Evolutionary conservation across 2,888 invertebrate genomes (phyloP), one percentile per base, ranked within the genome.

Genomic region (Eledona agricola): DNA sequence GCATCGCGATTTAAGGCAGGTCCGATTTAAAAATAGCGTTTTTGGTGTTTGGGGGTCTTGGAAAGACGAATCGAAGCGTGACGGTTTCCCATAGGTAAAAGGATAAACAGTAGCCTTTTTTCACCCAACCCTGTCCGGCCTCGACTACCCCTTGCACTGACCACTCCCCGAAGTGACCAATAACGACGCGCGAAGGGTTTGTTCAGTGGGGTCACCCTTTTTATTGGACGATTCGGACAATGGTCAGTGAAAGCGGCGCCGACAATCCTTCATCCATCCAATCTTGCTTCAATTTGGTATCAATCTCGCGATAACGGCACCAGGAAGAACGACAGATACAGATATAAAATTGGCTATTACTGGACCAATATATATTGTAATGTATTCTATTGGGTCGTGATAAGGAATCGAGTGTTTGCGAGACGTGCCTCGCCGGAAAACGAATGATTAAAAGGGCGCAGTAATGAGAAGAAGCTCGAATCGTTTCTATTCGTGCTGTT

Each of bases 81-180:
- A 28, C 31, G 20, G 42, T 20, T 42, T 45, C 45, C 15, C 31
- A 49, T 49, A 47, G 56, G 52, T 52, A 40, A 46, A 11, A 32
- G 31, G 17, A 40, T 35, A 35, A 35, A 31, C 4, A 47, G 45
- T 45, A 51, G 57, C 46, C 51, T 55, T 59, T 62, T 62, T 62
- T 61, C 52, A 46, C 71, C 73, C 71, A 71, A 70, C 65, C 67
- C 59, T 63, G 62, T 64, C 64, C 70, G 64, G 66, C 57, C 47
- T 45, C 42, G 46, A 45, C 66, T 62, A 70, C 72, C 72, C 70
- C 66, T 65, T 57, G 25, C 49, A 59, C 65, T 76, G 75, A 75
- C 76, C 76, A 74, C 73, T 66, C 74, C 73, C 72, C 57, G 47
- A 38, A 66, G 60, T 74, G 74, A 73, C 76, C 75, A 75, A 70